Evolutionary conservation across 2,888 invertebrate species (phyloP).

Genomic region (Cynaeus angustus): DNA sequence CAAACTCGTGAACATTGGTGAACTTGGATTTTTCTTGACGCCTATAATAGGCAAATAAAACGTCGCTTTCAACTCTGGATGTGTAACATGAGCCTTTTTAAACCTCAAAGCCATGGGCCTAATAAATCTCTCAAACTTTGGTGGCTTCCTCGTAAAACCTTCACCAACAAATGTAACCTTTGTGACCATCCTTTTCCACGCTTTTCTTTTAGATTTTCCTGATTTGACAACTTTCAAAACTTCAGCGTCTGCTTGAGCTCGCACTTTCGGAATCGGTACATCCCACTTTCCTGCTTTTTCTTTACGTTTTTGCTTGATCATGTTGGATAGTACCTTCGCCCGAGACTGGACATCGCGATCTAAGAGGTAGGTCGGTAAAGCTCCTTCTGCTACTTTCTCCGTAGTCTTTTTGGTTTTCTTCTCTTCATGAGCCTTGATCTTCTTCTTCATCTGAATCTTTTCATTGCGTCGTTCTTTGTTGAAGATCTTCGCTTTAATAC

Average conservation of each 20-base stretch:
- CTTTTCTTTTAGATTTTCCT: conserved; percentile 95
- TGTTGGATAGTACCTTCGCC: conserved; percentile 97
- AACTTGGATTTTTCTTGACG: conserved; percentile 99
- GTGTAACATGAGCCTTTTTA: conserved; percentile 99
- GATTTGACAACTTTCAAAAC: conserved; percentile 94
- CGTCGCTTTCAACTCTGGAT: conserved; percentile 98
- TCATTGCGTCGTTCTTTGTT: conserved; percentile 98
- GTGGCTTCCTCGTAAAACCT: conserved; percentile 98
- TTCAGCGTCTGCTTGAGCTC: conserved; percentile 96
- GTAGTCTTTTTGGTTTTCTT: conserved; percentile 89
- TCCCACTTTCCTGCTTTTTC: conserved; percentile 99
- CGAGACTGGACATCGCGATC: conserved; percentile 96
- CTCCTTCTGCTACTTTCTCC: conserved; percentile 90
- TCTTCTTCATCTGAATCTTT: conserved; percentile 99
- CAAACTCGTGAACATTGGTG: conserved; percentile 95
- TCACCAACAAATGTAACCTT: conserved; percentile 99
- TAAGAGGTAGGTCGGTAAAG: conserved; percentile 95
- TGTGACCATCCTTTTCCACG: conserved; percentile 99
- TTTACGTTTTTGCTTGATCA: conserved; percentile 99
- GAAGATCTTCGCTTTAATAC: conserved; percentile 97
- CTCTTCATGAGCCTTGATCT: conserved; percentile 97
- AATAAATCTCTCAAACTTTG: conserved; percentile 98
- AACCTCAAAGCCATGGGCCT: conserved; percentile 97
- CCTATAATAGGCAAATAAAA: conserved; percentile 98
- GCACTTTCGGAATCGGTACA: conserved; percentile 98